A percentile compares a stretch with the other conserved stretches of the same genome.
Conservation (phyloP, 2,888 invertebrate genomes). For the Napeogenes sylphis region DNA sequence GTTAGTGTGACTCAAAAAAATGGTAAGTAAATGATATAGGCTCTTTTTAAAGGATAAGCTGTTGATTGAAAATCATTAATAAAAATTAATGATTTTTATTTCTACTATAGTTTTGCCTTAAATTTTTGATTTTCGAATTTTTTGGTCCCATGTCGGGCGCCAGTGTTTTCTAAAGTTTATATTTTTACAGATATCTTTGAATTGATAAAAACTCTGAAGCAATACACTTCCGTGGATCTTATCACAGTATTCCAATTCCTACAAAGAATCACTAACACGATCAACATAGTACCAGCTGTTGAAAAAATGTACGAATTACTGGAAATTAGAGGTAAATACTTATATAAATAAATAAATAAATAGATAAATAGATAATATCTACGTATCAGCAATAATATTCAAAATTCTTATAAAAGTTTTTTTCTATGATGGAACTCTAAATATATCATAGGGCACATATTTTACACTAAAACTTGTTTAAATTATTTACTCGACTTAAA, state of each 20-base stretch:
- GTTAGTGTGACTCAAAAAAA: constrained; percentile 19
- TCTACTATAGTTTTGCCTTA: neutral
- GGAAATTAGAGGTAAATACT: constrained; percentile 19
- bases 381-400: no score
- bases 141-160: neutral
- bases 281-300: constrained; percentile 43
- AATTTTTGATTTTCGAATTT: neutral
- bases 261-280: constrained; percentile 46
- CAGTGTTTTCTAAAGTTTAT: neutral
- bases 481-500: no score
- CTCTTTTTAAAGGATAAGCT: neutral
- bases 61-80: neutral
- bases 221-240: constrained; percentile 41
- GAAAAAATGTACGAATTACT: constrained; percentile 41
- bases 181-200: constrained; percentile 50
- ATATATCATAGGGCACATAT: no score
- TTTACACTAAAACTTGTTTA: no score
- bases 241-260: constrained; percentile 48
- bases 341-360: neutral
- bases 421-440: no score
- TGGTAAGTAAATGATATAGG: constrained; percentile 10
- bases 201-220: constrained; percentile 41
- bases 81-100: neutral
- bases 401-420: no score
- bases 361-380: no score